Conservation (phyloP, 1,140 invertebrate species). For the Hypothenemus hampei region DNA sequence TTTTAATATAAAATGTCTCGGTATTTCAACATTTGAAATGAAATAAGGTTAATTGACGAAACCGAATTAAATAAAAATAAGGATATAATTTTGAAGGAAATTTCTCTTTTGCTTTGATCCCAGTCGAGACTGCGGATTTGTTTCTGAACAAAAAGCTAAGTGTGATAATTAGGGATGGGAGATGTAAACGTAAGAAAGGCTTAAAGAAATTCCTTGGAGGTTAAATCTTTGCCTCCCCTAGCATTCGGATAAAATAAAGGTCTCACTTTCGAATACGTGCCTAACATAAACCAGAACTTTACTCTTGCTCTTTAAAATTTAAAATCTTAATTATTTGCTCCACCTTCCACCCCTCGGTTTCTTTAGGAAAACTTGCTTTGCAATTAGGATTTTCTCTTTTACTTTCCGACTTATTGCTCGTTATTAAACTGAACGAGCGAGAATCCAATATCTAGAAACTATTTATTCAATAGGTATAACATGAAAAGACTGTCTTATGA, state of each 20-base stretch:
- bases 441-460: too few species aligned
- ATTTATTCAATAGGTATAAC: too few species aligned
- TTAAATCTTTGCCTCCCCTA: conserved; percentile 8
- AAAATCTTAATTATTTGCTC: conserved; percentile 3
- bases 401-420: too few species aligned
- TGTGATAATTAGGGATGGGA: conserved; percentile 20
- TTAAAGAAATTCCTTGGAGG: conserved; percentile 12
- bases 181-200: conserved; percentile 12
- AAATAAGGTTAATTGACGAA: conserved; percentile 19
- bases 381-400: conserved; percentile 19
- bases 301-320: conserved; percentile 6
- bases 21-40: conserved; percentile 6
- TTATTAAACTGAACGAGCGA: too few species aligned
- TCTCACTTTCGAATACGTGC: conserved; percentile 9
- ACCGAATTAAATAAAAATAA: conserved; percentile 22
- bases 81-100: conserved; percentile 10
- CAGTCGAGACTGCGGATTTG: conserved; percentile 16
- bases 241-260: conserved; percentile 9
- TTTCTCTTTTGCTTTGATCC: conserved; percentile 11
- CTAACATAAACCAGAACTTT: conserved; percentile 9
- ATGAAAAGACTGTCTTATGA: conserved; percentile 1
- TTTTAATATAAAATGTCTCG: conserved; percentile 12
- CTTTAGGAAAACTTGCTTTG: conserved; percentile 14
- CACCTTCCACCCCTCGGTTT: conserved; percentile 1
- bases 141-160: conserved; percentile 22